These are phyloP conservation scores for Limonius californicus DNA, from an alignment of 1,140 invertebrate species.

Conservation along the genomic window DNA sequence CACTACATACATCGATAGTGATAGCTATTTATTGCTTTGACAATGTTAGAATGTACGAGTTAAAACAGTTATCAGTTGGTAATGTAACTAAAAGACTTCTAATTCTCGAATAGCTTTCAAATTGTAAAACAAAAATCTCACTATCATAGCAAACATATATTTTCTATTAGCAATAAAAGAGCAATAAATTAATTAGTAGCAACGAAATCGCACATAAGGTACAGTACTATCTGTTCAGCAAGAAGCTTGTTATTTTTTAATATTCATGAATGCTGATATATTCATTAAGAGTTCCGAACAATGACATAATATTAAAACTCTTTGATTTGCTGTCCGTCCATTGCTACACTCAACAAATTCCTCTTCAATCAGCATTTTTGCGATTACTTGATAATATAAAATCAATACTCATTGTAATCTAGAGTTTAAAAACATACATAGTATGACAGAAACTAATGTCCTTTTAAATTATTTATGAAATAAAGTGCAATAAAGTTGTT, in stretches of 20 bases:
- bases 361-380: not conserved
- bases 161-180: no score
- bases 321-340: not conserved
- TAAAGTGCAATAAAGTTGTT: slow-evolving; percentile 13
- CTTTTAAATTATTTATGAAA: not conserved
- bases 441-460: not conserved
- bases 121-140: no score
- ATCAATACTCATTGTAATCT: not conserved
- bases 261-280: no score
- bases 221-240: not conserved
- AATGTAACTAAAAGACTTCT: no score
- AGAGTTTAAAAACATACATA: not conserved
- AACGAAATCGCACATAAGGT: not conserved
- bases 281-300: no score
- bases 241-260: not conserved
- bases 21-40: no score
- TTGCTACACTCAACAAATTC: not conserved
- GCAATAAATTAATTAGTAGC: no score
- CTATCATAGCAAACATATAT: not conserved
- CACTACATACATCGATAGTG: no score
- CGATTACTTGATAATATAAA: not conserved
- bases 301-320: no score
- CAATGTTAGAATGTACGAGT: no score
- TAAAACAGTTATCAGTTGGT: no score
- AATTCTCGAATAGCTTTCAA: no score